Evolutionary conservation across 1,140 invertebrate species (phyloP).

Genomic region (Sycophaga agraensis): DNA sequence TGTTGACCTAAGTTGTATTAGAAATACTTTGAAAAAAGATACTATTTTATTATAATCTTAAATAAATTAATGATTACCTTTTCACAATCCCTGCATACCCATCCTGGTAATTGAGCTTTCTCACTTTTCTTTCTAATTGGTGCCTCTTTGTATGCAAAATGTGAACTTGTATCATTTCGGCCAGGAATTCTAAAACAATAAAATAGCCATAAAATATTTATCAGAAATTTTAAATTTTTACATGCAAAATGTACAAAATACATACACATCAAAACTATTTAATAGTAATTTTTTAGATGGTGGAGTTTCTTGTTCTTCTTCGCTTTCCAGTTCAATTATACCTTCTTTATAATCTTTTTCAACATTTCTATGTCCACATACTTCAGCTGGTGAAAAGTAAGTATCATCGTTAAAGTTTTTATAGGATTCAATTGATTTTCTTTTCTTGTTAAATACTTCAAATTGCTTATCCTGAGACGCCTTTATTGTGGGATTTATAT

Average conservation of each 20-base stretch:
- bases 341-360: conserved; percentile 8
- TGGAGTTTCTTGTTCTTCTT: conserved; percentile 16
- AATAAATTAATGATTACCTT: conserved; percentile 39
- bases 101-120: conserved; percentile 48
- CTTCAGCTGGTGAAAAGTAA: conserved; percentile 25
- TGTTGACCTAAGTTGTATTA: neutral
- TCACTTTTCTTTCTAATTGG: conserved; percentile 47
- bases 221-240: neutral
- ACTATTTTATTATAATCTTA: conserved; percentile 12
- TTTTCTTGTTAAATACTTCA: neutral
- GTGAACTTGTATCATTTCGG: conserved; percentile 31
- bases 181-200: conserved; percentile 33
- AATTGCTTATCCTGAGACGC: neutral
- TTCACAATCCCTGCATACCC: conserved; percentile 50
- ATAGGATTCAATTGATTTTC: conserved; percentile 7
- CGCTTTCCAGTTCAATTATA: conserved; percentile 20
- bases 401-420: conserved; percentile 20
- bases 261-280: conserved; percentile 37
- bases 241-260: conserved; percentile 16
- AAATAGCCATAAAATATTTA: neutral
- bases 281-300: conserved; percentile 31
- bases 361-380: conserved; percentile 15
- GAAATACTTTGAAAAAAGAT: conserved; percentile 4
- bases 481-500: too few relatives aligned
- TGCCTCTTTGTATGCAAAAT: conserved; percentile 40